These are phyloP conservation scores for Penelope pileata DNA, from an alignment of 2,113 vertebrate species.

Conservation along the genomic window DNA sequence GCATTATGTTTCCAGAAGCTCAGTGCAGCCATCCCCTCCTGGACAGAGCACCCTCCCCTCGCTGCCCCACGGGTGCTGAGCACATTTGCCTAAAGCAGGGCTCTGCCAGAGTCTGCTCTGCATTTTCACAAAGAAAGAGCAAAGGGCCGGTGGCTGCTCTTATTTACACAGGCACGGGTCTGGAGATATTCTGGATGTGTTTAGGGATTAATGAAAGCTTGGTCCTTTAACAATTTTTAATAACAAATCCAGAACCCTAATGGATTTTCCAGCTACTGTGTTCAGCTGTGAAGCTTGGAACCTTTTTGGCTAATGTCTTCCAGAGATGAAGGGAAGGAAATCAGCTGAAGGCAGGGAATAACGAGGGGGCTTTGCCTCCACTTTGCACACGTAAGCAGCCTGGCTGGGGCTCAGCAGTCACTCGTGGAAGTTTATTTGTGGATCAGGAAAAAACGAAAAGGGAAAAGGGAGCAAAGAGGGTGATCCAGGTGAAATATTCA, in stretches of 20 bases:
- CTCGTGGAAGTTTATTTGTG: background rate
- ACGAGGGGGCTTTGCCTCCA: background rate
- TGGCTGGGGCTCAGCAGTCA: background rate
- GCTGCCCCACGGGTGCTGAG: accelerated
- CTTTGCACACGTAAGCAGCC: background rate
- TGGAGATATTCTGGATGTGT: background rate
- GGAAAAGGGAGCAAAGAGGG: background rate
- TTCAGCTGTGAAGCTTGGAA: background rate
- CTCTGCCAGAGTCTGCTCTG: background rate
- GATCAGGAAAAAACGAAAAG: background rate
- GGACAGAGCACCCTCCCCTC: accelerated
- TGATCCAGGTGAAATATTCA: background rate
- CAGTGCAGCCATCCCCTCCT: background rate
- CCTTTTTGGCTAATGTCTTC: conserved; percentile 23
- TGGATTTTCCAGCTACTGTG: conserved; percentile 53
- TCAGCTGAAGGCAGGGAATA: conserved; percentile 10
- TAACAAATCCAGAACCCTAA: background rate
- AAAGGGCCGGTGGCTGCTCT: background rate
- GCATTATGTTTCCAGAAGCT: background rate
- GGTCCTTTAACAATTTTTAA: background rate
- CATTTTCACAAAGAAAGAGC: background rate
- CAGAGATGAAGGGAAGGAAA: conserved; percentile 12
- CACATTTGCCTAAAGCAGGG: background rate
- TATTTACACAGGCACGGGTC: background rate
- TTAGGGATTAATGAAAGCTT: background rate